Conservation (phyloP, 2,797 vertebrate species). For the Lates japonicus region DNA sequence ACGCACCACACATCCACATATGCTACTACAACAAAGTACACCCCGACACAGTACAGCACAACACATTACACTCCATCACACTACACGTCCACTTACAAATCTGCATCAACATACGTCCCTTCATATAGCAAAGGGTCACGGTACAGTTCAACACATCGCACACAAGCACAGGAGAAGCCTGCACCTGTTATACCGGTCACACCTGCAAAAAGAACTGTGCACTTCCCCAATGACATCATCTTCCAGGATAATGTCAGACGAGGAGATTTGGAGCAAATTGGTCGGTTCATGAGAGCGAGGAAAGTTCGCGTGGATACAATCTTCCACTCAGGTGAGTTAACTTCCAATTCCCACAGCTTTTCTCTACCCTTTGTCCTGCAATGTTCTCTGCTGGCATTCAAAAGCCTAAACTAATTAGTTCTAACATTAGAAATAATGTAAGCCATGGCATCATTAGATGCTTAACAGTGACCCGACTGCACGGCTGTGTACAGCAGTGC, state of each 20-base stretch:
- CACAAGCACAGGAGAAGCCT: constrained; percentile 60
- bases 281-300: constrained; percentile 93
- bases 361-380: background rate
- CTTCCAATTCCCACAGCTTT: background rate
- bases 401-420: background rate
- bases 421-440: background rate
- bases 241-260: constrained; percentile 95
- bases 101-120: constrained; percentile 69
- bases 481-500: background rate
- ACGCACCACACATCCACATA: constrained; percentile 72
- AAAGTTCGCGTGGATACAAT: constrained; percentile 94
- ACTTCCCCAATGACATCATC: constrained; percentile 93
- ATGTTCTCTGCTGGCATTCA: background rate
- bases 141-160: constrained; percentile 62
- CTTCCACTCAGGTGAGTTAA: constrained; percentile 91
- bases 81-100: constrained; percentile 71
- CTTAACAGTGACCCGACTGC: background rate
- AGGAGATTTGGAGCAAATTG: constrained; percentile 95
- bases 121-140: constrained; percentile 75
- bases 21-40: constrained; percentile 70
- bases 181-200: constrained; percentile 64
- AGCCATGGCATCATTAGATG: background rate
- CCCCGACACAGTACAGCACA: constrained; percentile 66
- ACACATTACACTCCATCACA: constrained; percentile 68
- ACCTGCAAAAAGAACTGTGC: constrained; percentile 87